Base-by-base conservation (phyloP, 2,113 vertebrate genomes). In the Thunnus maccoyii region DNA sequence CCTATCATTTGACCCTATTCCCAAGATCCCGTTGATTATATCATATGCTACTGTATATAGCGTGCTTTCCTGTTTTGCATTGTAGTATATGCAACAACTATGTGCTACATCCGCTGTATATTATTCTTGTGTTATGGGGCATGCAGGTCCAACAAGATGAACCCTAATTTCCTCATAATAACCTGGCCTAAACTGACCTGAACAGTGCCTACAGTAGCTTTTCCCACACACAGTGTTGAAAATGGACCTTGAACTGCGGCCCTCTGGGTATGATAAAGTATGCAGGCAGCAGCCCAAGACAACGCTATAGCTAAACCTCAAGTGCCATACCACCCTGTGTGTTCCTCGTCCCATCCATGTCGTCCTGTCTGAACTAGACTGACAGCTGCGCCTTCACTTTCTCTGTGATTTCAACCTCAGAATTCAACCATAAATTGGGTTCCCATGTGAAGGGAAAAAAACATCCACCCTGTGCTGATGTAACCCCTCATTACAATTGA, bases 401-500 rank as follows among this genome's bases (percentile, higher is more conserved):
- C 74, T 84, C 85, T 86, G 60, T 84, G 81, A 89, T 89, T 90
- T 90, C 57, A 71, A 81, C 85, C 79, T 86, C 91, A 82, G 69
- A 52, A 74, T 83, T 85, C 20, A 0, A 85, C 79, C 84, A 87
- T 89, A 85, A 90, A 85, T 75, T 77, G 69, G 70, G 76, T 86
- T 90, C 72, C 83, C 83, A 82, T 83, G 81, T 82, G 83, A 85
- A 76, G 73, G 46, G 68, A 84, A 72, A 84, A 83, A 64, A 84
- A 74, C 71, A 70, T 88, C 76, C 60, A 76, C 64, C 77, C 74
- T n/a, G 8, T 52, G 57, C 72, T 83, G 86, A 82, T 82, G 83
- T 78, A 91, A 90, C 82, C 92, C 78, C 58, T 90, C 72, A 92
- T 93, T 93, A 93, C 77, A 20, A 80, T 57, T 79, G 68, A 92